Base-by-base conservation (phyloP, 2,113 vertebrate genomes). In the Genyomyrus donnyi region DNA sequence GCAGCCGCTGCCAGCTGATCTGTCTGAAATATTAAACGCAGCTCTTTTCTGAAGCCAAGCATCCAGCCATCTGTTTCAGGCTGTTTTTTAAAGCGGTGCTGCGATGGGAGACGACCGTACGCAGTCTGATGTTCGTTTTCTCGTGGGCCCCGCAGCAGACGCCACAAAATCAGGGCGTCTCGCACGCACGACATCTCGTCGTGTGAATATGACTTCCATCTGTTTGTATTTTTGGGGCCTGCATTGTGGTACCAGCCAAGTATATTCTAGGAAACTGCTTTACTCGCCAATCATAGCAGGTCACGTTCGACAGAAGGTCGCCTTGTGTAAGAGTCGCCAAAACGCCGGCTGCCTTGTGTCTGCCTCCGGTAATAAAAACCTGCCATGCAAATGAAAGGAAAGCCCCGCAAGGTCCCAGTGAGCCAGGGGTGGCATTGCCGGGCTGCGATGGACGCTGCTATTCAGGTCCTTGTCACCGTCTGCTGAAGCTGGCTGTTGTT, bases 21-120 rank as follows among this genome's bases (percentile, higher is more conserved):
- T 94, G 95, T 94, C 95, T 94, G 93, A 93, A 94, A 93, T 94
- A 94, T 95, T 95, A 95, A 93, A 91, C 92, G 93, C 93, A 91
- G 93, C 93, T 95, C 92, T 95, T 93, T 95, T 95, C 94, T 91
- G 70, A 88, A 35, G 94, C 95, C 95, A 95, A 96, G 93, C 94
- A 94, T 95, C 94, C 93, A 93, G 93, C 94, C 95, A 96, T 95
- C 95, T 95, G 95, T 94, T 95, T 91, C 95, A 94, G 94, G 92
- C 94, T 95, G 95, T 95, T 80, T 80, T 74, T 80, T 80, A 39
- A 94, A 95, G 93, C 93, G 92, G 92, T 92, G 90, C 91, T 92
- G 91, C 94, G 92, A 89, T 91, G 94, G 94, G 95, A 96, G 94
- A 93, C 95, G 92, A 93, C 94, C 93, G 93, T 94, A 93, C 93